Percentiles rank a stretch among this genome's conserved stretches.
These are phyloP conservation scores for Andrena cerasifolii DNA, from an alignment of 1,140 invertebrate genomes.

Conservation along the genomic window DNA sequence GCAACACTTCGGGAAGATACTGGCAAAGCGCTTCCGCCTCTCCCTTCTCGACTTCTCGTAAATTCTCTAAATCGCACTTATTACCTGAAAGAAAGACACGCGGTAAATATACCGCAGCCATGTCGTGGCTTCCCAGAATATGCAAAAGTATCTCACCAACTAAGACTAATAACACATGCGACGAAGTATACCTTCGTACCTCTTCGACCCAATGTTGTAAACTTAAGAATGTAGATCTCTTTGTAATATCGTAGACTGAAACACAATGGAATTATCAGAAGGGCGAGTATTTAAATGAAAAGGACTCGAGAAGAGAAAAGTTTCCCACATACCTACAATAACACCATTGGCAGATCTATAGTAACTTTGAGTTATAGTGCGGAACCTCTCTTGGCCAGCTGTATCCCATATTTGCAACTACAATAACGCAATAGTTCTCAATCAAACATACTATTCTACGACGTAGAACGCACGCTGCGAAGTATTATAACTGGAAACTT, in stretches of 20 bases:
- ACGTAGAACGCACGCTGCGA: too few relatives aligned
- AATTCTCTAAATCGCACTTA: slow-evolving; percentile 92
- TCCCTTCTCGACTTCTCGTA: slow-evolving; percentile 91
- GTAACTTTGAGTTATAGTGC: slow-evolving; percentile 97
- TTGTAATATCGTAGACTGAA: slow-evolving; percentile 97
- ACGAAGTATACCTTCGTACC: slow-evolving; percentile 94
- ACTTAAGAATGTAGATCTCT: slow-evolving; percentile 93
- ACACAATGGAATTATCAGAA: slow-evolving; percentile 56
- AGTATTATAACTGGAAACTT: too few relatives aligned
- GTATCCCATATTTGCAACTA: slow-evolving; percentile 97
- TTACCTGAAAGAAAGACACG: slow-evolving; percentile 83
- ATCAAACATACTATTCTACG: neutral
- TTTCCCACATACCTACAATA: slow-evolving; percentile 86
- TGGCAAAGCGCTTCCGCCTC: slow-evolving; percentile 93
- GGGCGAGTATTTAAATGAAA: neutral
- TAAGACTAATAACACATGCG: slow-evolving; percentile 93
- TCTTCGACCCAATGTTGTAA: slow-evolving; percentile 97
- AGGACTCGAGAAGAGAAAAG: slow-evolving; percentile 32
- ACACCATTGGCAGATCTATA: slow-evolving; percentile 96
- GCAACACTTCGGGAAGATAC: slow-evolving; percentile 92
- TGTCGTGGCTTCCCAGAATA: neutral
- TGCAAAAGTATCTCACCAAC: slow-evolving; percentile 86
- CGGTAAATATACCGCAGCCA: neutral
- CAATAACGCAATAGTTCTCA: slow-evolving; percentile 56
- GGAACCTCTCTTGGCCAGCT: slow-evolving; percentile 95